These are phyloP conservation scores for Scarus forsteni DNA, from an alignment of 2,797 vertebrate species.

Conservation along the genomic window DNA sequence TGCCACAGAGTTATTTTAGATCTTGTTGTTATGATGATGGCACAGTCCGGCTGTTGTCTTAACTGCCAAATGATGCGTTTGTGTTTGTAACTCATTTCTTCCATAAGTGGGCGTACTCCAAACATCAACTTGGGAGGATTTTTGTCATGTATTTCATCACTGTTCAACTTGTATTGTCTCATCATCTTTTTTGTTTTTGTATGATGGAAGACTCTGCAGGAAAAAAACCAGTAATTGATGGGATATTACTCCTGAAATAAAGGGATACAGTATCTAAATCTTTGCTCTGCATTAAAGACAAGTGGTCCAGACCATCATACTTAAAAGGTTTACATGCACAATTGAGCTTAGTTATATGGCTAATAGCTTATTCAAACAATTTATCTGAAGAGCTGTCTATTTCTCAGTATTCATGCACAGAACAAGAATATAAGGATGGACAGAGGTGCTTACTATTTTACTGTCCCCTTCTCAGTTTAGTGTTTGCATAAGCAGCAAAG, in stretches of 20 bases:
- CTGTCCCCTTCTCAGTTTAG: too few species aligned
- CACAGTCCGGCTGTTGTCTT: slow-evolving; percentile 70
- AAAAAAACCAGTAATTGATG: slow-evolving; percentile 16
- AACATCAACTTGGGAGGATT: slow-evolving; percentile 69
- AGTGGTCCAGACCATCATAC: background rate
- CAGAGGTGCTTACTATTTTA: too few species aligned
- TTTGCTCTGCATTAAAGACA: background rate
- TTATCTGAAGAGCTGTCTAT: too few species aligned
- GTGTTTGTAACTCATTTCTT: slow-evolving; percentile 64
- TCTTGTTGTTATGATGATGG: slow-evolving; percentile 76
- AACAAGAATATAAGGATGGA: too few species aligned
- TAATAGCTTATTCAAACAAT: too few species aligned
- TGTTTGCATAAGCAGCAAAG: too few species aligned
- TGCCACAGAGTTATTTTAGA: slow-evolving; percentile 78
- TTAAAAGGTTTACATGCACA: too few species aligned
- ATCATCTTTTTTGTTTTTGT: slow-evolving; percentile 45
- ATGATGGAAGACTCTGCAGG: slow-evolving; percentile 41
- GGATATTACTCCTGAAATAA: slow-evolving; percentile 5
- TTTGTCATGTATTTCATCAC: slow-evolving; percentile 66
- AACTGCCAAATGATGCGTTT: slow-evolving; percentile 74
- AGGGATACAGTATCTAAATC: background rate
- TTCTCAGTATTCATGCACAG: too few species aligned
- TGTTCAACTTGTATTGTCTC: slow-evolving; percentile 67
- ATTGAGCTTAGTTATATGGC: too few species aligned
- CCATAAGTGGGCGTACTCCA: slow-evolving; percentile 69